Conservation (phyloP, 2,113 vertebrate species). For the Alexandromys fortis region DNA sequence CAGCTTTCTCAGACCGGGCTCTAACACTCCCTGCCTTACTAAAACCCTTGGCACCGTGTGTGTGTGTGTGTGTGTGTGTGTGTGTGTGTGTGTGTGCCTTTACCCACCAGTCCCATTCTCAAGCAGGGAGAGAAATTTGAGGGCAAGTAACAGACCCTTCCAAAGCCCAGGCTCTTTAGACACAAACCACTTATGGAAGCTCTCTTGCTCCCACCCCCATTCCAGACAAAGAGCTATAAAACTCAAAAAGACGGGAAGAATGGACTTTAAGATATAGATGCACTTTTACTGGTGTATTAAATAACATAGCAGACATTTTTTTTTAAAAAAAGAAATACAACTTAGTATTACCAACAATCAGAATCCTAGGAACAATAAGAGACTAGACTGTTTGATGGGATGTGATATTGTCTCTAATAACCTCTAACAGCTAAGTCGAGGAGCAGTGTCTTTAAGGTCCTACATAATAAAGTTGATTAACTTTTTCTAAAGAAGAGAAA, state of each 20-base stretch:
- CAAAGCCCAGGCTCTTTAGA: constrained; percentile 15
- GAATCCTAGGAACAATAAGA: constrained; percentile 68
- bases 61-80: constrained; percentile 1
- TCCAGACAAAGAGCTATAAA: constrained; percentile 79
- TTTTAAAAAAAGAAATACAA: constrained; percentile 60
- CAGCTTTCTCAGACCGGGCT: constrained; percentile 47
- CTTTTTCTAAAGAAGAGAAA: neutral
- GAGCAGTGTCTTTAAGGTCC: constrained; percentile 56
- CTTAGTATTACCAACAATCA: constrained; percentile 70
- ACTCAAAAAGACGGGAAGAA: constrained; percentile 60
- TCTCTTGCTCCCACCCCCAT: neutral
- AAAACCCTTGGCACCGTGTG: constrained; percentile 56
- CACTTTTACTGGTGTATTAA: constrained; percentile 76
- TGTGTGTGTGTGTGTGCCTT: neutral
- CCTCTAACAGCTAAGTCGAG: constrained; percentile 67
- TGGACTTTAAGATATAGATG: constrained; percentile 75
- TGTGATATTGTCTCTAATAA: constrained; percentile 63
- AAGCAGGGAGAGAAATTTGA: neutral
- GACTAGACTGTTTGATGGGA: constrained; percentile 59
- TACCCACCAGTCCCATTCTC: constrained; percentile 24
- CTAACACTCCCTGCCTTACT: constrained; percentile 49
- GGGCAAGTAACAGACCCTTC: constrained; percentile 38
- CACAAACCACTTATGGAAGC: constrained; percentile 22
- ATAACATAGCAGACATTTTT: constrained; percentile 70
- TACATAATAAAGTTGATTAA: constrained; percentile 68